phyloP scores from a whole-genome alignment of 2,888 invertebrate genomes.

The Mesochorus sp. region DNA sequence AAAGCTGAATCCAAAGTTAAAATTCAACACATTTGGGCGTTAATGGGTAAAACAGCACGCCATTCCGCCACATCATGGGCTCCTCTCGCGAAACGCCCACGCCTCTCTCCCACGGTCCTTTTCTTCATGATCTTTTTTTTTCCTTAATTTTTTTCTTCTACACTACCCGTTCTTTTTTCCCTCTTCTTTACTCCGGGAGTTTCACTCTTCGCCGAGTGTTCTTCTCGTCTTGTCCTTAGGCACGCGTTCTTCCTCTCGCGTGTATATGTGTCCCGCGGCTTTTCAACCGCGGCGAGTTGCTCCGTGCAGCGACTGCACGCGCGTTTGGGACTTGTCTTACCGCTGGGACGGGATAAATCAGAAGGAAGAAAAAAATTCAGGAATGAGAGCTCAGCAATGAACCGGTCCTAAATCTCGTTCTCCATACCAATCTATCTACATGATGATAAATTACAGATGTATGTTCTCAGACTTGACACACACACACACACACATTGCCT shows the following conservation, averaged over 20 bases:
- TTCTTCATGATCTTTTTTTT: constrained; percentile 23
- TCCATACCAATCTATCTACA: background rate
- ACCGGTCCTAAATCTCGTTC: constrained; percentile 50
- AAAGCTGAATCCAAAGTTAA: too few species aligned
- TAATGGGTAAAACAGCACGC: constrained; percentile 59
- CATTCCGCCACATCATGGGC: constrained; percentile 23
- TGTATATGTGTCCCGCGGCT: background rate
- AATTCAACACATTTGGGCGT: too few species aligned
- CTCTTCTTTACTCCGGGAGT: constrained; percentile 16
- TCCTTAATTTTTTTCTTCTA: too few species aligned
- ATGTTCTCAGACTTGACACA: too few species aligned
- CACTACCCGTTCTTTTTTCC: constrained; percentile 6
- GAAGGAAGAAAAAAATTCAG: background rate
- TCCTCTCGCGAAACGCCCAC: constrained; percentile 57
- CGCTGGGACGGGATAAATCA: background rate
- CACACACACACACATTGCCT: too few species aligned
- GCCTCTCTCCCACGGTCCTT: constrained; percentile 64
- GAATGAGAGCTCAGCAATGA: constrained; percentile 7
- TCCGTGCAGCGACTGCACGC: too few species aligned
- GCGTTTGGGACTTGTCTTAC: constrained; percentile 3
- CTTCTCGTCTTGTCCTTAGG: background rate
- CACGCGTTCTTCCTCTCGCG: constrained; percentile 14
- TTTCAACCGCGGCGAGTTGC: background rate
- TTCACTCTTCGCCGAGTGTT: background rate
- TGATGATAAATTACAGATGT: background rate